Base-by-base conservation (phyloP, 2,113 vertebrate species). In the Macrotis lagotis region DNA sequence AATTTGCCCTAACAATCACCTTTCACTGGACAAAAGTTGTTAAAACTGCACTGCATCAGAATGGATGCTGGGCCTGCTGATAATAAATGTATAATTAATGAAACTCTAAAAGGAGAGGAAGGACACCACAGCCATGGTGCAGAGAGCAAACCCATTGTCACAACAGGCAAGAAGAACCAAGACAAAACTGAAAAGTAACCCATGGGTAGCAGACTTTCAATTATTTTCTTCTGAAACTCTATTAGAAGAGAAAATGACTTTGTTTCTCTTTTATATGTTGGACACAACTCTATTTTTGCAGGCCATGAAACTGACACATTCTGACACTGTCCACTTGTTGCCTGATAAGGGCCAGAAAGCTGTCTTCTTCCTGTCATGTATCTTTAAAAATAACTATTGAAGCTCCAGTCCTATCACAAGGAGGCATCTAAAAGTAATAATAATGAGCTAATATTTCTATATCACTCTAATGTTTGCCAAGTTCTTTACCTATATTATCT, bases 81-180 rank as follows among this genome's bases (percentile, higher is more conserved):
- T 95, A 94, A 93, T 92, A 96, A 94, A 96, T 96, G 95, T 88
- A 97, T 97, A 97, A 97, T 97, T 95, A 96, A 97, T 96, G 95
- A 91, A 50, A 90, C 90, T 0, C 0, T 93, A 92, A 96, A 88
- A 95, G 83, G 91, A 95, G 92, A 95, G 50, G n/a, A 93, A 95
- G 83, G 12, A 0, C 95, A 95, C 96, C 96, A 94, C 89, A 95
- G 93, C 94, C 96, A 90, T 89, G 95, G 91, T 93, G 90, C 92
- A 94, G 95, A 97, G 95, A 97, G 93, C 92, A 96, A 93, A 97
- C 93, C 66, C 92, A 51, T 96, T 89, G 88, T 96, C 51, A 37
- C 48, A 48, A 0, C 0, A 53, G 50, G n/a, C 24, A 3, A 95
- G 90, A 83, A 44, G 88, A 50, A 91, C 48, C 93, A 50, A 95